Evolutionary conservation across 2,888 invertebrate species (phyloP), one percentile per base, ranked within the genome.

Genomic region (Crematogaster levior): DNA sequence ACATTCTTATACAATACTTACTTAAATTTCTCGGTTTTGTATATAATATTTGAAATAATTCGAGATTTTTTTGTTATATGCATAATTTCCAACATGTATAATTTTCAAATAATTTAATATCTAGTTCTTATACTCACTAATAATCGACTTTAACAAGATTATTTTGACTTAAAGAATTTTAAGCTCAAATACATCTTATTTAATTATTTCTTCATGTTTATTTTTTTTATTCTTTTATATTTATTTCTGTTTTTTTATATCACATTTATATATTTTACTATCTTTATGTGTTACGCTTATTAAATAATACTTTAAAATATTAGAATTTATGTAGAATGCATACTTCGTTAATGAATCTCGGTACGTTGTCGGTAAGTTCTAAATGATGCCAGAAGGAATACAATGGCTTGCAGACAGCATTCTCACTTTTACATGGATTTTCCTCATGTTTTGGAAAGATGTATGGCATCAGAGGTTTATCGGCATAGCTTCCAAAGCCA

Each of bases 351-450:
- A 95, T 95, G 91, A 97, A 97, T 37, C 94, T 92, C 0, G 92
- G 86, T 1, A 97, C 96, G 94, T 97, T 95, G 46, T 95, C 95
- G 1, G 97, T 97, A 2, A 98, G 95, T 70, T 96, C 95, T 86
- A 98, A 94, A 84, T 97, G 97, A 93, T 98, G 98, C 81, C 96
- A 96, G 93, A 97, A 98, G 72, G 97, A 96, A 93, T 98, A 98
- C 0, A 98, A 97, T 0, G 97, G 96, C 79, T 97, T 97, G 92
- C 98, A 98, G 10, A 90, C 92, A 43, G 95, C 95, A 70, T 96
- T 95, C 46, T 94, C 94, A 0, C 95, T 94, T 0, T 95, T 94
- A 90, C 97, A 97, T 0, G 97, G 97, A 93, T 97, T 97, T 0
- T 95, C 94, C 1, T 94, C 92, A 88, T 95, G 94, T 2, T 94